Conservation (phyloP, 2,797 vertebrate species). For the Echeneis naucrates region DNA sequence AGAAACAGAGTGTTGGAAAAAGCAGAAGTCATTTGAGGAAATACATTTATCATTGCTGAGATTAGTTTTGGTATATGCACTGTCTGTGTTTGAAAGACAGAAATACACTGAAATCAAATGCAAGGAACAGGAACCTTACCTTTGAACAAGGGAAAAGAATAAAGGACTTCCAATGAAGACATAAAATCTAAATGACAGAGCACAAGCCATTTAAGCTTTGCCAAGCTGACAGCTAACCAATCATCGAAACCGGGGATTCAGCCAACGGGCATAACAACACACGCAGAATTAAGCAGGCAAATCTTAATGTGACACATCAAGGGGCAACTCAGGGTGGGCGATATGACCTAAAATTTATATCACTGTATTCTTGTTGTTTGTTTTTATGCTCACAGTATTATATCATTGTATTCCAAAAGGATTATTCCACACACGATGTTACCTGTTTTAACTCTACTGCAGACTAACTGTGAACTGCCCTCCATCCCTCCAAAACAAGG, state of each 20-base stretch:
- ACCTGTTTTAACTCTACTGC: no score
- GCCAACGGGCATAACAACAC: constrained; percentile 34
- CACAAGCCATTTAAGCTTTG: constrained; percentile 30
- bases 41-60: constrained; percentile 12
- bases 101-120: not conserved
- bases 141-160: constrained; percentile 19
- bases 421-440: no score
- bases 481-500: no score
- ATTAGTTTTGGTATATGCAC: constrained; percentile 24
- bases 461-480: no score
- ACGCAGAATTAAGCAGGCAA: constrained; percentile 26
- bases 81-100: not conserved
- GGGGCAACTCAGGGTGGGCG: not conserved
- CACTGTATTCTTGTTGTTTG: no score
- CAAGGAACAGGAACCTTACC: constrained; percentile 6
- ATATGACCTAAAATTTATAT: no score
- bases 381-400: no score
- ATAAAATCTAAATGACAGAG: constrained; percentile 34
- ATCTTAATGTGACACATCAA: constrained; percentile 18
- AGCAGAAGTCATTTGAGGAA: constrained; percentile 9
- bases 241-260: constrained; percentile 18
- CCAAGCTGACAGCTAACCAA: constrained; percentile 50
- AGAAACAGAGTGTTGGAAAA: constrained; percentile 8
- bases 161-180: constrained; percentile 16
- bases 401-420: no score